Percentiles rank a stretch among this genome's conserved stretches.
phyloP scores from a whole-genome alignment of 2,113 vertebrate species.

The Tretioscincus oriximinensis region DNA sequence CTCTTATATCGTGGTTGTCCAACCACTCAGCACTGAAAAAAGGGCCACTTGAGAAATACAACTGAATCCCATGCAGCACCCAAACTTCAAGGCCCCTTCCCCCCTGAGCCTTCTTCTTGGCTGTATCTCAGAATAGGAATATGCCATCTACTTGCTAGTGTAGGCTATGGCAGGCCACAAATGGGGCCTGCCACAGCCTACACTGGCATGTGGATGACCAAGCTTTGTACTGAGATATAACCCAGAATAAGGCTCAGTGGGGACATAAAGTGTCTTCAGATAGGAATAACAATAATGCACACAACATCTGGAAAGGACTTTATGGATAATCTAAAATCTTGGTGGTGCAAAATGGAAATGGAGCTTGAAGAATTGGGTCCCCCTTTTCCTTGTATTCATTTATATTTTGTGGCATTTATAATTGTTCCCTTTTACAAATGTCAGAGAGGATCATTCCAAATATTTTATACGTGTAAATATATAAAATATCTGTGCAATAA shows the following conservation, averaged over 20 bases:
- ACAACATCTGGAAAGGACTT: neutral
- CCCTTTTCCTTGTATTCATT: conserved; percentile 2
- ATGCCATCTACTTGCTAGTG: too few species aligned
- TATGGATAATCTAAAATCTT: neutral
- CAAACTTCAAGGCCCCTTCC: neutral
- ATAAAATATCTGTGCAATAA: conserved; percentile 46
- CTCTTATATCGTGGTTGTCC: too few species aligned
- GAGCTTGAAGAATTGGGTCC: neutral
- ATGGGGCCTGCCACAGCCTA: too few species aligned
- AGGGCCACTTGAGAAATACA: neutral
- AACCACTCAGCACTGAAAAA: neutral
- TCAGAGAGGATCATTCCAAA: conserved; percentile 42
- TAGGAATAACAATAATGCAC: neutral
- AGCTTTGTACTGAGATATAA: too few species aligned
- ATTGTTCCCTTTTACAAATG: conserved; percentile 31
- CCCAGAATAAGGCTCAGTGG: too few species aligned
- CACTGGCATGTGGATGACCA: too few species aligned
- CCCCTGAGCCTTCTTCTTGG: too few species aligned
- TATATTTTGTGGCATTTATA: neutral
- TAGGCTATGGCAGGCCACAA: too few species aligned
- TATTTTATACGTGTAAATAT: conserved; percentile 62
- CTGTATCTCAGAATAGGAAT: too few species aligned
- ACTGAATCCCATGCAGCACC: neutral
- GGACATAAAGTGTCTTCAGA: neutral
- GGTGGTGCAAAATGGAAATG: neutral